Conservation (phyloP, 2,797 vertebrate species). For the Carapus acus region DNA sequence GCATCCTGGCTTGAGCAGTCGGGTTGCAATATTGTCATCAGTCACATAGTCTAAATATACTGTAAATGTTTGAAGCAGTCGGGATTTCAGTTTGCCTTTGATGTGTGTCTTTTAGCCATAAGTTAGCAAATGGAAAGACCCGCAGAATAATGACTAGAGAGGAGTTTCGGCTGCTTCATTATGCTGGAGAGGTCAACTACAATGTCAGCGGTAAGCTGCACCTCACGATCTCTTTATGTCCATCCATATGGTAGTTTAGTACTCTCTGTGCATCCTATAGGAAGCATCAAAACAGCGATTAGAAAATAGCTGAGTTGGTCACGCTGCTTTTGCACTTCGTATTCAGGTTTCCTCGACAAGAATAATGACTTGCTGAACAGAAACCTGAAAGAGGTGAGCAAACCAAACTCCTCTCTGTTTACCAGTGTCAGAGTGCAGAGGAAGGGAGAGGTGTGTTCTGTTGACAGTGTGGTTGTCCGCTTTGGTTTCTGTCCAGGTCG, state of each 20-base stretch:
- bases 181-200: constrained; percentile 97
- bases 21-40: not conserved
- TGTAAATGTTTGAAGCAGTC: not conserved
- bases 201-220: constrained; percentile 78
- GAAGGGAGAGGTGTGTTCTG: not conserved
- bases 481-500: constrained; percentile 73
- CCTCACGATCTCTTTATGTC: not conserved
- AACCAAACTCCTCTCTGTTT: constrained; percentile 1
- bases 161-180: constrained; percentile 92
- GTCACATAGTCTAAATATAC: not conserved
- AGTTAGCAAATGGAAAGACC: constrained; percentile 89
- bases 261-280: not conserved
- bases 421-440: not conserved
- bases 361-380: constrained; percentile 94
- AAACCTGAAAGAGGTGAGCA: constrained; percentile 92
- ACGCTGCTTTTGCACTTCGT: constrained; percentile 12
- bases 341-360: constrained; percentile 89
- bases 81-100: not conserved
- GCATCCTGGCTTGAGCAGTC: not conserved
- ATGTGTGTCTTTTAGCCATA: constrained; percentile 77
- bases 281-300: too few relatives aligned
- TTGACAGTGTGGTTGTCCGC: constrained; percentile 41
- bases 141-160: constrained; percentile 86
- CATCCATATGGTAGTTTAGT: not conserved
- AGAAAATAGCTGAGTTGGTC: too few relatives aligned